phyloP scores from a whole-genome alignment of 2,797 vertebrate genomes.

The Darevskia mixta region DNA sequence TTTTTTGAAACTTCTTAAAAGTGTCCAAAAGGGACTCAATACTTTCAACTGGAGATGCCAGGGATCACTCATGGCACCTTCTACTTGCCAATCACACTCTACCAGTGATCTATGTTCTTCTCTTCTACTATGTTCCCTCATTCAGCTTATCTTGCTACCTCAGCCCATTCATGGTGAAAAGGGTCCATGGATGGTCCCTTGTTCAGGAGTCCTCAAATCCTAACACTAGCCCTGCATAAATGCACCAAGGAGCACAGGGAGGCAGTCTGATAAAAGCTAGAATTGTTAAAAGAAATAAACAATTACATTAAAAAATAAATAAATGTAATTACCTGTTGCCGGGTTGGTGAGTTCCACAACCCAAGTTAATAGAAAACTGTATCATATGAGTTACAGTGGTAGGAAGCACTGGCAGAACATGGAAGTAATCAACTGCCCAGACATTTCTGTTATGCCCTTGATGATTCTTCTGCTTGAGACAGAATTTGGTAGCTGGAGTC shows the following conservation, averaged over 20 bases:
- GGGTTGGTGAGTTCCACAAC: slow-evolving; percentile 96
- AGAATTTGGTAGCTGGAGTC: slow-evolving; percentile 92
- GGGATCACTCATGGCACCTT: neutral
- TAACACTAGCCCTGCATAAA: neutral
- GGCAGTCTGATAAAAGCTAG: neutral
- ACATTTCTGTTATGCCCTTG: slow-evolving; percentile 87
- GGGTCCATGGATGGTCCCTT: neutral
- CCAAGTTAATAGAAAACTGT: slow-evolving; percentile 97
- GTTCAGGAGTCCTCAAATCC: neutral
- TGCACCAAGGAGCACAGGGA: neutral
- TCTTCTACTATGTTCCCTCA: neutral
- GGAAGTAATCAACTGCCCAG: slow-evolving; percentile 96
- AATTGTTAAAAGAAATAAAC: slow-evolving; percentile 12
- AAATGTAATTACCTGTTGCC: slow-evolving; percentile 89
- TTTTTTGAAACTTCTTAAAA: too few relatives aligned
- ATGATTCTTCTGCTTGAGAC: slow-evolving; percentile 92
- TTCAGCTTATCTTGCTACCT: neutral
- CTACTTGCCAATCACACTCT: neutral
- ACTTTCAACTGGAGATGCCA: neutral
- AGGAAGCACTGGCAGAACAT: slow-evolving; percentile 91
- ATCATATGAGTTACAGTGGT: slow-evolving; percentile 92
- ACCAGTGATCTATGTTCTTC: neutral
- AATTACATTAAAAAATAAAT: neutral
- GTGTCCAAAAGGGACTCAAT: neutral
- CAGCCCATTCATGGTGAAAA: neutral